Evolutionary conservation across 2,888 invertebrate species (phyloP).

Genomic region (Diplazon laetatorius): DNA sequence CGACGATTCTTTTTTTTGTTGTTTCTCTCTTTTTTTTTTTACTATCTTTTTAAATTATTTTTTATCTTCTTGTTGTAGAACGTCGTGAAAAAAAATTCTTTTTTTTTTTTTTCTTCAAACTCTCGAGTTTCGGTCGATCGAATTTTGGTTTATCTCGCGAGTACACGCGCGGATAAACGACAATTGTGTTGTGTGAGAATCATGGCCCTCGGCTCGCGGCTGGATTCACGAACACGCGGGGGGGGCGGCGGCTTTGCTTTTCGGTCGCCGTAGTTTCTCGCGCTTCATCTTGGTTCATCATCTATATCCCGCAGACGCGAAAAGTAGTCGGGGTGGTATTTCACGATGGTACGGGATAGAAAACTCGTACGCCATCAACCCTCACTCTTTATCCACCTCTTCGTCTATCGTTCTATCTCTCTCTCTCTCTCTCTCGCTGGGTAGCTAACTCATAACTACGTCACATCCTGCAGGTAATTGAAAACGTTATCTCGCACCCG

Average conservation of each 20-base stretch:
- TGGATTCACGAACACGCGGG: too few relatives aligned
- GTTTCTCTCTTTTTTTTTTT: too few relatives aligned
- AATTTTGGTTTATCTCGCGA: slow-evolving; percentile 77
- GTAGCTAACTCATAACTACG: slow-evolving; percentile 82
- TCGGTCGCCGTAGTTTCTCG: too few relatives aligned
- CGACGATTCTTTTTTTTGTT: too few relatives aligned
- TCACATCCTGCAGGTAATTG: slow-evolving; percentile 82
- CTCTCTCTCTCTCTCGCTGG: slow-evolving; percentile 67
- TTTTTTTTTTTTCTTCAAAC: slow-evolving; percentile 37
- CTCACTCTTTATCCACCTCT: slow-evolving; percentile 37
- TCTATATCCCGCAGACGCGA: too few relatives aligned
- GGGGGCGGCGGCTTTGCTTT: too few relatives aligned
- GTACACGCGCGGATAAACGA: slow-evolving; percentile 71
- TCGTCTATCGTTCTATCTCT: slow-evolving; percentile 58
- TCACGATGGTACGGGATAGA: slow-evolving; percentile 49
- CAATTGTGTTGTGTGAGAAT: slow-evolving; percentile 71
- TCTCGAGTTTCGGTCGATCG: slow-evolving; percentile 67
- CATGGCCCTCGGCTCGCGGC: too few relatives aligned
- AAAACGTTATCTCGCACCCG: slow-evolving; percentile 82
- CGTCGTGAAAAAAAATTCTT: too few relatives aligned
- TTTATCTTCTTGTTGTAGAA: not conserved
- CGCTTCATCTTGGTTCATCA: too few relatives aligned
- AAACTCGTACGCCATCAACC: slow-evolving; percentile 44
- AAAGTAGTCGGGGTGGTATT: not conserved
- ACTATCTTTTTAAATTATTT: slow-evolving; percentile 5